These are phyloP conservation scores for Copsychus sechellarum DNA, from an alignment of 2,113 vertebrate genomes.

Conservation along the genomic window DNA sequence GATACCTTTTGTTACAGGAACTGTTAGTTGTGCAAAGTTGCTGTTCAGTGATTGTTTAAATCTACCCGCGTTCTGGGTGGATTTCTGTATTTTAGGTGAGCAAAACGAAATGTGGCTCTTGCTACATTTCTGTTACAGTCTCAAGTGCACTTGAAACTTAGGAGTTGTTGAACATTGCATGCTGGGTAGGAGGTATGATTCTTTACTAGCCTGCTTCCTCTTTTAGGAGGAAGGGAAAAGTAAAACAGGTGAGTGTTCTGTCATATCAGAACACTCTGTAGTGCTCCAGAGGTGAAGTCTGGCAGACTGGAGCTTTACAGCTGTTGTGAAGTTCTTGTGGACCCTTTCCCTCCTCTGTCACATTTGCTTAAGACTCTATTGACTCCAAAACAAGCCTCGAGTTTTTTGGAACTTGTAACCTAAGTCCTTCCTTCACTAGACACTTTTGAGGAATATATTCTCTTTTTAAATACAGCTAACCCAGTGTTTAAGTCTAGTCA, in stretches of 20 bases:
- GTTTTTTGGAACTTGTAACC: not conserved
- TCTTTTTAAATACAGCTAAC: not conserved
- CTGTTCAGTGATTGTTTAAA: not conserved
- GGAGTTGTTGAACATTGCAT: not conserved
- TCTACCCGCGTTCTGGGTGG: not conserved
- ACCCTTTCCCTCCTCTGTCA: not conserved
- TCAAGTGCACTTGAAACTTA: not conserved
- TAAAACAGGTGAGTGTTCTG: not conserved
- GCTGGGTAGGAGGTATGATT: not conserved
- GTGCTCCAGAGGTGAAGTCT: not conserved
- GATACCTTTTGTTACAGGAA: not conserved
- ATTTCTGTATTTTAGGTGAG: not conserved
- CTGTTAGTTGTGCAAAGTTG: not conserved
- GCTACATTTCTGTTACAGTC: fast-evolving
- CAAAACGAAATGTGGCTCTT: not conserved
- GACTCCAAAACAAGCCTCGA: not conserved
- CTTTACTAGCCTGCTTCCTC: not conserved
- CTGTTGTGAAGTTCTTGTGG: not conserved
- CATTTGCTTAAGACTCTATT: not conserved
- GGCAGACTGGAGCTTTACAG: not conserved
- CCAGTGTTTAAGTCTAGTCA: not conserved
- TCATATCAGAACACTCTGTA: not conserved
- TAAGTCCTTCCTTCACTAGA: not conserved
- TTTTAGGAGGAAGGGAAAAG: not conserved
- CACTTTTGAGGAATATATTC: not conserved